Evolutionary conservation across 2,113 vertebrate genomes (phyloP), one percentile per base, ranked within the genome.

Genomic region (Tragelaphus scriptus): DNA sequence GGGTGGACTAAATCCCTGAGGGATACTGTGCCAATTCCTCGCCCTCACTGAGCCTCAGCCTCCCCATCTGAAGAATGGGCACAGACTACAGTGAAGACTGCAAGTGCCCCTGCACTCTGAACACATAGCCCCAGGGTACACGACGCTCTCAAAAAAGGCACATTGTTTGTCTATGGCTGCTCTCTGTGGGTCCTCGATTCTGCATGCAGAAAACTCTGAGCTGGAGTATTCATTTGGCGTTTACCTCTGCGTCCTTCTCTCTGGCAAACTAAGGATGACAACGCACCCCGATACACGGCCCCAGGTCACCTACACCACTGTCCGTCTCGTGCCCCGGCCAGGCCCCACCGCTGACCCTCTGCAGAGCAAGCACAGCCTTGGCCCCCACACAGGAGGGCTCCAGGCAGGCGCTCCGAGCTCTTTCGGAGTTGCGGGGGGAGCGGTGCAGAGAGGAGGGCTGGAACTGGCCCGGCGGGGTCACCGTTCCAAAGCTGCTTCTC

Each of bases 41-140:
- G 19, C 6, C 21, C 65, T 25, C 6, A 0, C 10, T 15, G 32
- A 49, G 53, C 59, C 92, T 89, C 87, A 11, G 68, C 5, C 55
- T 71, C n/a, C 36, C 47, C 30, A 8, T 26, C 93, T 63, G 36
- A 36, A 36, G 58, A 56, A 55, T 4, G 30, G 90, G 16, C 9
- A 13, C 26, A 63, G 61, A 63, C 80, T 6, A 19, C 3, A 0
- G 7, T 6, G 32, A 88, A 65, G 51, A 11, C 1, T 2, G 1
- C 2, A 5, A 0, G 21, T 53, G 49, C 10, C 21, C 3, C 59
- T 8, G 16, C 49, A 0, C 0, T 16, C 21, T 1, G n/a, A 28
- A 53, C 63, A 13, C 47, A 0, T 0, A 40, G 84, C n/a, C 94
- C 71, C 21, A 23, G n/a, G 7, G 47, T 5, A 1, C 0, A 25